A percentile compares a stretch with the other conserved stretches of the same genome.
phyloP scores from a whole-genome alignment of 2,797 vertebrate species.

The Enteromius treurensis region DNA sequence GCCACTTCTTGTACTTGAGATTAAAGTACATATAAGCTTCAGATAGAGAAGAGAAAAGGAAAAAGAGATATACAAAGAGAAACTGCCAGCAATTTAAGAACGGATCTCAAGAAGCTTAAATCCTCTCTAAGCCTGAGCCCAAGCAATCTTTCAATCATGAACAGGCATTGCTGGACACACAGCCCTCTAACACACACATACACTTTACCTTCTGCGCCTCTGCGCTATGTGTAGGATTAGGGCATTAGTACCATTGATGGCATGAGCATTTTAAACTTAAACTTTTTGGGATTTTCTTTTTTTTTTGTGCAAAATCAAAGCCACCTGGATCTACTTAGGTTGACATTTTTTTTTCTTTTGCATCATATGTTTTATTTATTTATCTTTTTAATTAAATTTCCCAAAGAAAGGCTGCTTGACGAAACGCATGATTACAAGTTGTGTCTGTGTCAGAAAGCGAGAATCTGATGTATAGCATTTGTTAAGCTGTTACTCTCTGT shows the following conservation, averaged over 20 bases:
- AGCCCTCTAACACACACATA: not conserved
- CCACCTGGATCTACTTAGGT: not conserved
- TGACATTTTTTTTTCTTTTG: not conserved
- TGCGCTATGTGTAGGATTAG: constrained; percentile 70
- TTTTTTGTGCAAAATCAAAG: not conserved
- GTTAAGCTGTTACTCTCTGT: constrained; percentile 49
- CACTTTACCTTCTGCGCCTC: constrained; percentile 54
- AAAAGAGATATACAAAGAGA: constrained; percentile 50
- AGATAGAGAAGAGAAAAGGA: constrained; percentile 34
- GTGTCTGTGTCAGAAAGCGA: constrained; percentile 1
- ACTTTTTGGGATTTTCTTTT: too few species aligned
- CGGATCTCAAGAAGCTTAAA: constrained; percentile 62
- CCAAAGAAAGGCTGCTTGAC: constrained; percentile 8
- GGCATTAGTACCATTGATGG: constrained; percentile 60
- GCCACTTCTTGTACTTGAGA: constrained; percentile 56
- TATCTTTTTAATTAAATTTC: constrained; percentile 29
- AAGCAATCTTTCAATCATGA: constrained; percentile 63
- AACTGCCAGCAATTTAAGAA: constrained; percentile 55
- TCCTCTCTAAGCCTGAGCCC: constrained; percentile 55
- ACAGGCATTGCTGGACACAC: constrained; percentile 46
- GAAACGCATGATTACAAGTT: constrained; percentile 33
- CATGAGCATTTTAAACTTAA: constrained; percentile 60
- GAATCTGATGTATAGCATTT: constrained; percentile 40
- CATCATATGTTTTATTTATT: constrained; percentile 47
- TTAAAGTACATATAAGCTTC: constrained; percentile 53